Evolutionary conservation across 2,888 invertebrate species (phyloP).

Genomic region (Fissipunctia ypsillon): DNA sequence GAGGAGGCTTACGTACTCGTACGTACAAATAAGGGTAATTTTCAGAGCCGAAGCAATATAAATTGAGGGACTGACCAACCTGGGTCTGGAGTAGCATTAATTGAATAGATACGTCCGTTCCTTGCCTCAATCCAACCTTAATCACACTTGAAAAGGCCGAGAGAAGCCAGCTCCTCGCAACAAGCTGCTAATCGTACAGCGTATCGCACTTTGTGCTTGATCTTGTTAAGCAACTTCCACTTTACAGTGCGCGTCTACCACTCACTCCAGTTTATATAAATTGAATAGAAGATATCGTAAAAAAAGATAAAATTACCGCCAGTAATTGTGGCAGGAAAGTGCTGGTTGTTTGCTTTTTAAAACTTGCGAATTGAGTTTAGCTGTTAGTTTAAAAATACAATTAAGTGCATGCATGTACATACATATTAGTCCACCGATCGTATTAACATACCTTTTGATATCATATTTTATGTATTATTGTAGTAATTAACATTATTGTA

Average conservation of each 20-base stretch:
- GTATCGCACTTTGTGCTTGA: conserved; percentile 84
- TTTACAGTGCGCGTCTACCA: conserved; percentile 61
- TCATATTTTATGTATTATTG: too few species aligned
- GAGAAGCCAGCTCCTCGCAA: conserved; percentile 78
- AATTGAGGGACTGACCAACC: conserved; percentile 82
- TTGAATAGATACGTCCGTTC: conserved; percentile 89
- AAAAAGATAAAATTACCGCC: conserved; percentile 39
- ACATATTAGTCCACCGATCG: not conserved
- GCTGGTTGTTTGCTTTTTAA: conserved; percentile 14
- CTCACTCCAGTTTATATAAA: conserved; percentile 57
- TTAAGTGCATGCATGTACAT: conserved; percentile 26
- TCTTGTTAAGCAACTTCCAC: conserved; percentile 76
- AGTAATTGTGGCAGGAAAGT: conserved; percentile 26
- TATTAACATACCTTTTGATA: not conserved
- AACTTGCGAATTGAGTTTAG: conserved; percentile 33
- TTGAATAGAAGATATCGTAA: conserved; percentile 48
- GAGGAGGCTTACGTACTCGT: conserved; percentile 68
- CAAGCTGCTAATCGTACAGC: conserved; percentile 84
- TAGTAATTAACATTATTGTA: too few species aligned
- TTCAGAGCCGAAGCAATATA: conserved; percentile 83
- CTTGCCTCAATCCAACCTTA: conserved; percentile 87
- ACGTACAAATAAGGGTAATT: conserved; percentile 85
- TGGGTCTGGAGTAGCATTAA: conserved; percentile 84
- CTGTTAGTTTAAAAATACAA: conserved; percentile 31
- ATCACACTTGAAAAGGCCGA: conserved; percentile 88